A percentile compares a stretch with the other conserved stretches of the same genome.
Conservation (phyloP, 2,888 invertebrate species). For the Aphrophora alni region DNA sequence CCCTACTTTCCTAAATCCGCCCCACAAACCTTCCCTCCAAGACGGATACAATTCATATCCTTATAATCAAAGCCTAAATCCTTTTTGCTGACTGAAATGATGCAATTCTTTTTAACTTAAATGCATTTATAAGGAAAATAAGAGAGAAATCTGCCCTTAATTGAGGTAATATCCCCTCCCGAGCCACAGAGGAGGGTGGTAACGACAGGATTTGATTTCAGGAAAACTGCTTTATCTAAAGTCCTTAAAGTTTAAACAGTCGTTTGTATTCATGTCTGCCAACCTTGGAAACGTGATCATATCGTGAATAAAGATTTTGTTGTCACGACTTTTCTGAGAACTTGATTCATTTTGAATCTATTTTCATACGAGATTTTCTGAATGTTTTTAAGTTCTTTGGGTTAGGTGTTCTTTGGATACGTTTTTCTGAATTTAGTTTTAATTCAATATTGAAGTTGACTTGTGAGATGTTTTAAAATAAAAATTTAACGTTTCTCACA, state of each 20-base stretch:
- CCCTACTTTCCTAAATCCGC: no score
- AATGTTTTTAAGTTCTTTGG: no score
- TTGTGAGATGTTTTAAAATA: no score
- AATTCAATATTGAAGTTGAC: no score
- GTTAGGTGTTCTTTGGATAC: no score
- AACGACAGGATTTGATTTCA: not conserved
- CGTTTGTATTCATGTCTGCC: not conserved
- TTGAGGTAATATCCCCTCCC: not conserved
- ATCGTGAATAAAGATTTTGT: not conserved
- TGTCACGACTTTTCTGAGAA: not conserved
- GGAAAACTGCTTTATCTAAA: not conserved
- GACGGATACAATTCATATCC: no score
- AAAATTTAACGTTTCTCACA: no score
- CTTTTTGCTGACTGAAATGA: no score
- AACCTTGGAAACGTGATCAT: not conserved
- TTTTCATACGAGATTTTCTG: no score
- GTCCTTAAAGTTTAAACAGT: not conserved
- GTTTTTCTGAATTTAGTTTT: no score
- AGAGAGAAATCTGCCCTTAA: not conserved
- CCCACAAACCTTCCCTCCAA: no score
- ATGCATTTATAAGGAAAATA: not conserved
- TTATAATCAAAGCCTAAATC: no score
- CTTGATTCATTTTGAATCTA: not conserved
- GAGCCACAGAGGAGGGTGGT: not conserved
- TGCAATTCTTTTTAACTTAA: not conserved